These are phyloP conservation scores for Zaprionus tsacasi DNA, from an alignment of 1,140 invertebrate genomes.

Conservation along the genomic window DNA sequence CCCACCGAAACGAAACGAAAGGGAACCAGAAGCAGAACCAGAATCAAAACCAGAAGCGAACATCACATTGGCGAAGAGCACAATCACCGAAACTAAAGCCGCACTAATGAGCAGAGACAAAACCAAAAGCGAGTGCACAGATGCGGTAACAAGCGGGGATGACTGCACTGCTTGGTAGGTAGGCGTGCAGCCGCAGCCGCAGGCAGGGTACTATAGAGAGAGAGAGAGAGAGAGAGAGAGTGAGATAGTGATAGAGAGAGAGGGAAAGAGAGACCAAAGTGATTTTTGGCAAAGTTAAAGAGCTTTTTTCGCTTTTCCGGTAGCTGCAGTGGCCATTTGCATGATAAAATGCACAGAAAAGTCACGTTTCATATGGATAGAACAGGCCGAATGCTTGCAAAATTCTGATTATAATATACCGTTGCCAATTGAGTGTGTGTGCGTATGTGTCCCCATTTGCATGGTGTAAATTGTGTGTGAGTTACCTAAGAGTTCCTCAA, in stretches of 20 bases:
- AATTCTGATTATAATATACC: constrained; percentile 36
- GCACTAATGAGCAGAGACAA: constrained; percentile 78
- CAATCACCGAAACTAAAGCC: constrained; percentile 79
- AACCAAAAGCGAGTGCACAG: constrained; percentile 63
- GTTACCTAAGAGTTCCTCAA: constrained; percentile 19
- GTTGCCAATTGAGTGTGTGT: neutral
- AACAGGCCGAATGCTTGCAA: neutral
- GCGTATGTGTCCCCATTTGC: neutral
- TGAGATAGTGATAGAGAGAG: neutral
- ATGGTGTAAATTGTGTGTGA: constrained; percentile 31
- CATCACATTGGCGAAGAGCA: constrained; percentile 53
- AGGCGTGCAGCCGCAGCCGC: constrained; percentile 28
- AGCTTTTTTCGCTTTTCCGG: constrained; percentile 42
- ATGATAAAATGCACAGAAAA: constrained; percentile 57
- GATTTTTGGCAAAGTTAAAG: constrained; percentile 75
- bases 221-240: neutral
- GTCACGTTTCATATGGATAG: constrained; percentile 56
- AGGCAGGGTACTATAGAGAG: neutral
- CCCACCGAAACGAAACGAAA: neutral
- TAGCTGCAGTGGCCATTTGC: constrained; percentile 27
- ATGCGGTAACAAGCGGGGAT: constrained; percentile 51
- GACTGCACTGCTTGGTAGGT: constrained; percentile 18
- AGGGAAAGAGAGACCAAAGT: constrained; percentile 50
- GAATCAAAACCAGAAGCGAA: constrained; percentile 41
- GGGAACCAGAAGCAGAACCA: constrained; percentile 25